phyloP scores from a whole-genome alignment of 2,113 vertebrate genomes.

The Grus americana region DNA sequence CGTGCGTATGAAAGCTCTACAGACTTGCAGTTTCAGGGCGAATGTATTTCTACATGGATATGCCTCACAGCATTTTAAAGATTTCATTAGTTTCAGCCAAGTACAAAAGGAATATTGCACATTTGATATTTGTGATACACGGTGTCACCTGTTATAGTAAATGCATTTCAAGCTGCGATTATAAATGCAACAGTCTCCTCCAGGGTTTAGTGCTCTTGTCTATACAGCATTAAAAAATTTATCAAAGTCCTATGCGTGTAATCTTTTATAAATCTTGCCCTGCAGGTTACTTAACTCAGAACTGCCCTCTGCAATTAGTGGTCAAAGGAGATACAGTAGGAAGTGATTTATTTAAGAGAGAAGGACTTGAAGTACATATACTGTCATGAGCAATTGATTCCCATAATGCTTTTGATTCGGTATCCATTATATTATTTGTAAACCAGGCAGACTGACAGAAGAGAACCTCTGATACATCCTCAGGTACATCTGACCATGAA shows the following conservation, averaged over 20 bases:
- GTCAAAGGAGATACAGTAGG: neutral
- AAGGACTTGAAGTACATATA: neutral
- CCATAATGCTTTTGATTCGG: neutral
- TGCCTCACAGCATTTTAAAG: neutral
- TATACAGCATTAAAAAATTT: neutral
- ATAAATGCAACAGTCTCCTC: neutral
- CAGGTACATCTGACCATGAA: neutral
- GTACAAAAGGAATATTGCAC: neutral
- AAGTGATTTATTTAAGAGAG: neutral
- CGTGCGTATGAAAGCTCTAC: neutral
- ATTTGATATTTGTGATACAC: neutral
- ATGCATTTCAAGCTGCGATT: neutral
- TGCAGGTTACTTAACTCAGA: constrained; percentile 24
- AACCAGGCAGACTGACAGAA: neutral
- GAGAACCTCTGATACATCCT: neutral
- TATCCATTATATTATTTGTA: neutral
- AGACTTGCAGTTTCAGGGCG: neutral
- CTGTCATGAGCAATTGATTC: neutral
- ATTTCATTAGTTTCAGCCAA: neutral
- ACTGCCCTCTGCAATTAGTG: constrained; percentile 1
- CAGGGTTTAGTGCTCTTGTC: neutral
- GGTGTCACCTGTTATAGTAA: neutral
- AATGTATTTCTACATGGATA: neutral
- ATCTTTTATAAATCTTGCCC: constrained; percentile 17
- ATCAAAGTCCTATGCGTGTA: neutral